Percentiles rank a stretch among this genome's conserved stretches.
Conservation (phyloP, 92 coral and sea anemone species). For the Nematostella vectensis region DNA sequence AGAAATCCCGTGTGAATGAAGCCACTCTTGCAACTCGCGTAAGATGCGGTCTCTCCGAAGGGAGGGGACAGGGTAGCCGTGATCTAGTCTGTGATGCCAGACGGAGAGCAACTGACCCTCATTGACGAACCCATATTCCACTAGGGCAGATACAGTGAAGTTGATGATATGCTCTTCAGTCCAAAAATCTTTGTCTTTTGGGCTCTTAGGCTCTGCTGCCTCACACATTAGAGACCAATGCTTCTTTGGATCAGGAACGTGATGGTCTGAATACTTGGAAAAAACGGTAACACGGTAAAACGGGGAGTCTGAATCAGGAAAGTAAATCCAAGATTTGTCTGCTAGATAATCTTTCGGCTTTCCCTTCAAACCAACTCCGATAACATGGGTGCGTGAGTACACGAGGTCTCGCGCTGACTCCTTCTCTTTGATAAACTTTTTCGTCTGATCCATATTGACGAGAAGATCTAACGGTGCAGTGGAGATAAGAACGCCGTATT, state of each 20-base stretch:
- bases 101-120: conserved; percentile 30
- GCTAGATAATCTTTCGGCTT: conserved; percentile 27
- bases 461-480: conserved; percentile 43
- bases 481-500: conserved; percentile 26
- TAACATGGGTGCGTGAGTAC: conserved; percentile 39
- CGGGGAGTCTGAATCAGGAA: conserved; percentile 64
- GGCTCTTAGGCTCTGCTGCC: conserved; percentile 31
- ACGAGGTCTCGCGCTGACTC: conserved; percentile 8
- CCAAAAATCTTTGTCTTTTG: conserved; percentile 21
- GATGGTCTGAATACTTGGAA: conserved; percentile 49
- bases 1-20: conserved; percentile 35
- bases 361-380: conserved; percentile 47
- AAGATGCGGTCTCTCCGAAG: conserved; percentile 39
- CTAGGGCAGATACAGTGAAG: conserved; percentile 29
- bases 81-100: conserved; percentile 31
- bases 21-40: conserved; percentile 37
- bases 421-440: conserved; percentile 3
- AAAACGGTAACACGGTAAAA: conserved; percentile 56
- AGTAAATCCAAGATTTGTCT: conserved; percentile 53
- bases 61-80: conserved; percentile 64
- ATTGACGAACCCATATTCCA: conserved; percentile 27
- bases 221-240: conserved; percentile 68
- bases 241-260: conserved; percentile 34
- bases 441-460: conserved; percentile 24
- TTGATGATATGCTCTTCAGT: conserved; percentile 24